These are phyloP conservation scores for Caretta caretta DNA, from an alignment of 2,113 vertebrate species.

Conservation along the genomic window DNA sequence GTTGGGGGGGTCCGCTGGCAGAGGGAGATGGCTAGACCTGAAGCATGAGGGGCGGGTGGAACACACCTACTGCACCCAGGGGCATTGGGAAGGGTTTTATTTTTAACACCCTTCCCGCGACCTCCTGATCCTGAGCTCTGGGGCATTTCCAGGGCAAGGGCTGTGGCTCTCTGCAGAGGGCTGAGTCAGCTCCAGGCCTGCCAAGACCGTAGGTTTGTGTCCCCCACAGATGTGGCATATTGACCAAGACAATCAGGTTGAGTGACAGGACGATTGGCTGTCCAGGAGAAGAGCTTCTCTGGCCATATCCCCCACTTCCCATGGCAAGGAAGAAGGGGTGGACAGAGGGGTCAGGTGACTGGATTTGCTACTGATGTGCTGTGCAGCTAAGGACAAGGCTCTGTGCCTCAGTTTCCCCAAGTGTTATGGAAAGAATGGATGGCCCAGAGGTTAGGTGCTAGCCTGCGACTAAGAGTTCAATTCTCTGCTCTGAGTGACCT, in stretches of 20 bases:
- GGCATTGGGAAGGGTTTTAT: not conserved
- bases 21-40: not conserved
- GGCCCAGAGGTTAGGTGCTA: not conserved
- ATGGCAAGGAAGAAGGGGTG: no score
- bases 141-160: not conserved
- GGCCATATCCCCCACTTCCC: not conserved
- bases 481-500: not conserved
- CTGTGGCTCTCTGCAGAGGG: not conserved
- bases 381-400: not conserved
- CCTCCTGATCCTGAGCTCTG: not conserved
- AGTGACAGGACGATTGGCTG: not conserved
- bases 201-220: not conserved
- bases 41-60: not conserved
- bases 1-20: not conserved
- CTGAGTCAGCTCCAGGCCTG: not conserved
- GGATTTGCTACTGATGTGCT: not conserved
- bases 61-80: not conserved
- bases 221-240: not conserved
- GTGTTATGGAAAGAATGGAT: not conserved
- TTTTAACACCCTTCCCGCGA: no score
- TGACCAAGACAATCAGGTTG: not conserved
- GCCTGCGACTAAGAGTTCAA: not conserved
- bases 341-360: not conserved
- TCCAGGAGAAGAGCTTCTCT: not conserved
- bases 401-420: not conserved